Evolutionary conservation across 2,113 vertebrate species (phyloP), one percentile per base, ranked within the genome.

Genomic region (Atractosteus spatula): DNA sequence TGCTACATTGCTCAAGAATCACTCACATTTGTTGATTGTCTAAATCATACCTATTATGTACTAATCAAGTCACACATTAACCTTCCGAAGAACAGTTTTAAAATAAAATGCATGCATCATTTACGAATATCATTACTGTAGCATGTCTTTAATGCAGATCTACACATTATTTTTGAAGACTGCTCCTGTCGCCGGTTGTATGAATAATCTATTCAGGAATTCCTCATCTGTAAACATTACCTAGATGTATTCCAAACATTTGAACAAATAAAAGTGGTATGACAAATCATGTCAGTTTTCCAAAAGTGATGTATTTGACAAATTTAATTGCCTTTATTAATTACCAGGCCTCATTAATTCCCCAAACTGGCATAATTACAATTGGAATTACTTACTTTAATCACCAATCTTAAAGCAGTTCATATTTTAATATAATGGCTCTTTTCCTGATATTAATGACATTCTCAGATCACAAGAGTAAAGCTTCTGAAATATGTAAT

Each of bases 311-410:
- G n/a, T 41, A 54, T 14, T 63, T 70, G 63, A 68, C 59, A 68
- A 62, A 81, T 57, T 43, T 0, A 7, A 12, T 68, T 14, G 62
- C 4, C n/a, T 74, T 69, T 69, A 63, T 69, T 59, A 67, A 64
- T 75, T 29, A 70, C 55, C 66, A 56, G 68, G 17, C 47, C 3
- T 45, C 29, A 29, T 66, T 63, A 41, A 66, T 62, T 77, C 45
- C 68, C 17, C 56, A 54, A 66, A 55, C 29, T 73, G 62, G 72
- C 64, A 69, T 76, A 79, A 79, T 79, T 74, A 74, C 55, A 66
- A 62, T 41, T 59, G 57, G 8, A 66, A 55, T 41, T 41, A 54
- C 16, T 69, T 79, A 10, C 43, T 69, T 17, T 63, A 45, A 59
- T 75, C 43, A 75, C 51, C 0, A 0, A 66, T 65, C 8, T 2